These are phyloP conservation scores for Xenopus laevis DNA, from an alignment of 2,113 vertebrate species.

Conservation along the genomic window DNA sequence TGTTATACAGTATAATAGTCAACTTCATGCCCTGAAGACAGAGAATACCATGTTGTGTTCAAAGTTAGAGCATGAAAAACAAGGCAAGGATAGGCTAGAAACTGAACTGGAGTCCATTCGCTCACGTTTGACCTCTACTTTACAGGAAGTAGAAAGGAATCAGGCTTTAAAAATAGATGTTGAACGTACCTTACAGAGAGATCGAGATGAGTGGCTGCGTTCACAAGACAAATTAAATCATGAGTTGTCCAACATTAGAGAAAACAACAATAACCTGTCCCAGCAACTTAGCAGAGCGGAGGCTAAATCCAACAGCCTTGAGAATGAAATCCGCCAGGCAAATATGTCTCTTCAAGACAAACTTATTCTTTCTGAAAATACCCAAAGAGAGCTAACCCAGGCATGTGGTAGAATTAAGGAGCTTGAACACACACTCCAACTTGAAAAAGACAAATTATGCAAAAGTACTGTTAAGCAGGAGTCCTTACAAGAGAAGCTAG, in stretches of 20 bases:
- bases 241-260: slow-evolving; percentile 67
- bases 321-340: slow-evolving; percentile 78
- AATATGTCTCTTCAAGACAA: slow-evolving; percentile 77
- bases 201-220: slow-evolving; percentile 77
- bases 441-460: slow-evolving; percentile 70
- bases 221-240: slow-evolving; percentile 73
- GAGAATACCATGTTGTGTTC: slow-evolving; percentile 67
- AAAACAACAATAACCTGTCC: slow-evolving; percentile 69
- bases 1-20: slow-evolving; percentile 71
- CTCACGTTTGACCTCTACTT: slow-evolving; percentile 63
- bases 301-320: slow-evolving; percentile 69
- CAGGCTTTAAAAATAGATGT: slow-evolving; percentile 67
- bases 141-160: slow-evolving; percentile 75
- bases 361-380: slow-evolving; percentile 68
- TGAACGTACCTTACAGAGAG: slow-evolving; percentile 73
- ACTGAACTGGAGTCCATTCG: slow-evolving; percentile 70
- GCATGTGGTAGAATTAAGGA: slow-evolving; percentile 67
- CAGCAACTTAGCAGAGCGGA: slow-evolving; percentile 80
- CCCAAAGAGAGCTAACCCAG: slow-evolving; percentile 74
- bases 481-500: slow-evolving; percentile 79
- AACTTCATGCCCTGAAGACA: slow-evolving; percentile 71
- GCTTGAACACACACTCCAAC: slow-evolving; percentile 64
- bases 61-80: slow-evolving; percentile 78
- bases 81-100: slow-evolving; percentile 74
- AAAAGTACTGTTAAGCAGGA: slow-evolving; percentile 75